These are phyloP conservation scores for Limanda limanda DNA, from an alignment of 2,113 vertebrate genomes.

Conservation along the genomic window DNA sequence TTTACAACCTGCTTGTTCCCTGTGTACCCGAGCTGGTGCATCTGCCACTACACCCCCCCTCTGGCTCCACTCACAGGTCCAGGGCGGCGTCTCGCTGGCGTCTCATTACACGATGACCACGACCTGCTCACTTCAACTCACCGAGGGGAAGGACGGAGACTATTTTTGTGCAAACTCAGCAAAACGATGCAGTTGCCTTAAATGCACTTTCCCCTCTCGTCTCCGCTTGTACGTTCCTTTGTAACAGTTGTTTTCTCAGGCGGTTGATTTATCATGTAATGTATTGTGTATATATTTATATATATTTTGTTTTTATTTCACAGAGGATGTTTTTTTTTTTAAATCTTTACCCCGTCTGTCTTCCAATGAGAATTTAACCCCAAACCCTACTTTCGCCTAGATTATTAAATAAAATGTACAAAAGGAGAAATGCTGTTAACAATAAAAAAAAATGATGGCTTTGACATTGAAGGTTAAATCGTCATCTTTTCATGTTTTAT, in stretches of 20 bases:
- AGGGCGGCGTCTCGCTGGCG: conserved; percentile 10
- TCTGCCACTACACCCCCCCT: neutral
- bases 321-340: conserved; percentile 54
- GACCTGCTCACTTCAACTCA: conserved; percentile 31
- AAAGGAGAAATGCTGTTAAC: conserved; percentile 67
- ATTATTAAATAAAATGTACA: conserved; percentile 63
- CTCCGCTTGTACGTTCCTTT: conserved; percentile 33
- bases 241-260: conserved; percentile 42
- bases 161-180: conserved; percentile 69
- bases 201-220: conserved; percentile 52
- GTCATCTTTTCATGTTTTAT: conserved; percentile 33
- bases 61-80: conserved; percentile 20
- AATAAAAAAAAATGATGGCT: conserved; percentile 48
- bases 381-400: conserved; percentile 60
- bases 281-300: conserved; percentile 40
- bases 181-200: conserved; percentile 75
- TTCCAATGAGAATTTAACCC: conserved; percentile 63
- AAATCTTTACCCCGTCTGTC: conserved; percentile 60
- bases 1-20: conserved; percentile 62
- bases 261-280: conserved; percentile 56
- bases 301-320: conserved; percentile 61
- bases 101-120: conserved; percentile 47
- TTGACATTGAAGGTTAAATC: conserved; percentile 32
- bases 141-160: conserved; percentile 46
- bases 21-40: neutral